These are phyloP conservation scores for Piaya cayana DNA, from an alignment of 2,113 vertebrate genomes.

Conservation along the genomic window DNA sequence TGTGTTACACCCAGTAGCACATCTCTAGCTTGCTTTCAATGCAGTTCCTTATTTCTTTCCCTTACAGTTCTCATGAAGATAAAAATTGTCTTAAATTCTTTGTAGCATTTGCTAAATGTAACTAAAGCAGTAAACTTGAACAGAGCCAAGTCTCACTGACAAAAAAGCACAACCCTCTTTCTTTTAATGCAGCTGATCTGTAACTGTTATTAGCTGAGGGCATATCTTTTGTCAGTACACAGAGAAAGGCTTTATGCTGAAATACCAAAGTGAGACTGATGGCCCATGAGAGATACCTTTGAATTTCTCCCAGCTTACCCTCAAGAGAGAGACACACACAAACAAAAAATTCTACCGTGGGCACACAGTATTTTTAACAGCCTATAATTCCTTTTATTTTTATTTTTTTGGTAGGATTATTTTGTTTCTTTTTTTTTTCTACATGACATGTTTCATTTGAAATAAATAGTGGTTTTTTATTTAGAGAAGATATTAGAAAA, in stretches of 20 bases:
- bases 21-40: neutral
- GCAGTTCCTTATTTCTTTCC: neutral
- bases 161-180: neutral
- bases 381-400: neutral
- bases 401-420: neutral
- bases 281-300: neutral
- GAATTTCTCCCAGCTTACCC: neutral
- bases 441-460: neutral
- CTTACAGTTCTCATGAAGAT: neutral
- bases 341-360: neutral
- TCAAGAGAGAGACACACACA: neutral
- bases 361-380: neutral
- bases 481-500: neutral
- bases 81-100: neutral
- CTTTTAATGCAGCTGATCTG: neutral
- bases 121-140: neutral
- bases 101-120: neutral
- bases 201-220: neutral
- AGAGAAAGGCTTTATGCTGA: neutral
- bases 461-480: neutral
- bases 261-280: neutral
- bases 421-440: neutral
- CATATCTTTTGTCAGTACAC: neutral
- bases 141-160: neutral
- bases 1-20: neutral